phyloP scores from a whole-genome alignment of 2,113 vertebrate species.

The Merops nubicus region DNA sequence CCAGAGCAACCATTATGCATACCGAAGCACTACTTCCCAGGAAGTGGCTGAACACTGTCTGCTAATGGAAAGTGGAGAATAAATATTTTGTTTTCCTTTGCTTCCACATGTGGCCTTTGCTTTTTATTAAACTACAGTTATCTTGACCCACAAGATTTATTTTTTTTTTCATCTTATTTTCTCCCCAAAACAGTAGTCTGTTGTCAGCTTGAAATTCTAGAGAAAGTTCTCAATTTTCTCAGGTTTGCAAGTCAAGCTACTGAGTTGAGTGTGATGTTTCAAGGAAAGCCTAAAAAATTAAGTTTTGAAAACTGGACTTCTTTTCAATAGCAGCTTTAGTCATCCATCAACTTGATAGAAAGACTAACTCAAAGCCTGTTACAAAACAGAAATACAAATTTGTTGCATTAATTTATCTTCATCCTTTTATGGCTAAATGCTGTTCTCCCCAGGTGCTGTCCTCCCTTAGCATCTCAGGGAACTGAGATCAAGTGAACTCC shows the following conservation, averaged over 20 bases:
- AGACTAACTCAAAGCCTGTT: background rate
- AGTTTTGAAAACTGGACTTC: background rate
- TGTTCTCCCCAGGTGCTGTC: rapidly evolving
- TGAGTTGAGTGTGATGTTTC: background rate
- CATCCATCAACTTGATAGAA: background rate
- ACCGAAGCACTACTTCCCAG: background rate
- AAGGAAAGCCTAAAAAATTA: background rate
- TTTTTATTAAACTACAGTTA: background rate
- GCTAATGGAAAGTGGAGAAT: background rate
- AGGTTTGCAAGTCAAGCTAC: background rate
- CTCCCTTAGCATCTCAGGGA: background rate
- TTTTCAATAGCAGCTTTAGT: background rate
- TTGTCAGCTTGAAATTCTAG: background rate
- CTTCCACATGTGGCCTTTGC: background rate
- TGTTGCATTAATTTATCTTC: background rate
- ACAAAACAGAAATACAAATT: background rate
- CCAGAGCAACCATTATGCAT: background rate
- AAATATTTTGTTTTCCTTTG: background rate
- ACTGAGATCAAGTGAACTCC: background rate
- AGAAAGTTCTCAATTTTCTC: background rate
- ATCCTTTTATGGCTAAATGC: background rate
- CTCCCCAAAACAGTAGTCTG: background rate
- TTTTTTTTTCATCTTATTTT: background rate
- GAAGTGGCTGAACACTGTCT: background rate
- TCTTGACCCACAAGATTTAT: background rate